These are phyloP conservation scores for Epinephelus moara DNA, from an alignment of 2,113 vertebrate species.

Conservation along the genomic window DNA sequence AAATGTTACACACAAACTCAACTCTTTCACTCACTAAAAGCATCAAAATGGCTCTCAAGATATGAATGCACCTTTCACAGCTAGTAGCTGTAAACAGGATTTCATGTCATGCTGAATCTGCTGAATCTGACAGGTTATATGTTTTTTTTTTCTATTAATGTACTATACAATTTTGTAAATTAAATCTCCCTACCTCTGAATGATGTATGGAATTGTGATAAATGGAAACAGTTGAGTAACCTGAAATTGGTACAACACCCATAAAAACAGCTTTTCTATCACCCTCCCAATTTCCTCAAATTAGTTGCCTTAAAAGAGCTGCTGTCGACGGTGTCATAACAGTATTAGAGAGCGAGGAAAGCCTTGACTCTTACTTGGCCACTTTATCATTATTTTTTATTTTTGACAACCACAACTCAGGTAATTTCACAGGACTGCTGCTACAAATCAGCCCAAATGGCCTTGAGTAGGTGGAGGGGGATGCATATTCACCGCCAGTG, in stretches of 20 bases:
- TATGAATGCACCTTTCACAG: background rate
- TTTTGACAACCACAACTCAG: constrained; percentile 55
- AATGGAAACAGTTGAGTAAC: background rate
- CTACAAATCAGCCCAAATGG: constrained; percentile 67
- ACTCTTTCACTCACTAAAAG: background rate
- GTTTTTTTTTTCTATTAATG: background rate
- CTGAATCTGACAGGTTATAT: no score
- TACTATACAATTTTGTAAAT: no score
- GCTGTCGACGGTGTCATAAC: constrained; percentile 5
- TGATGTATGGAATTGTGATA: background rate
- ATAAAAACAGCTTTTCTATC: background rate
- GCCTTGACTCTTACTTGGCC: background rate
- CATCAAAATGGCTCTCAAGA: no score
- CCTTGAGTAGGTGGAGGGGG: constrained; percentile 55
- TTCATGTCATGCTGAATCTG: no score
- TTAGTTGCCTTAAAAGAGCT: constrained; percentile 13
- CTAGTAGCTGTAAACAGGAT: background rate
- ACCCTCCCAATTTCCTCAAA: background rate
- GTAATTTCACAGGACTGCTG: constrained; percentile 63
- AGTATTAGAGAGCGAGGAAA: background rate
- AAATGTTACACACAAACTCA: no score
- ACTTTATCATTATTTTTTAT: constrained; percentile 49
- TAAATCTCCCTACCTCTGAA: background rate
- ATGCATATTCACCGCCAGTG: constrained; percentile 62
- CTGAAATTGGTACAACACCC: background rate